Conservation (phyloP, 1,140 invertebrate species). For the Chironomus striatipennis region DNA sequence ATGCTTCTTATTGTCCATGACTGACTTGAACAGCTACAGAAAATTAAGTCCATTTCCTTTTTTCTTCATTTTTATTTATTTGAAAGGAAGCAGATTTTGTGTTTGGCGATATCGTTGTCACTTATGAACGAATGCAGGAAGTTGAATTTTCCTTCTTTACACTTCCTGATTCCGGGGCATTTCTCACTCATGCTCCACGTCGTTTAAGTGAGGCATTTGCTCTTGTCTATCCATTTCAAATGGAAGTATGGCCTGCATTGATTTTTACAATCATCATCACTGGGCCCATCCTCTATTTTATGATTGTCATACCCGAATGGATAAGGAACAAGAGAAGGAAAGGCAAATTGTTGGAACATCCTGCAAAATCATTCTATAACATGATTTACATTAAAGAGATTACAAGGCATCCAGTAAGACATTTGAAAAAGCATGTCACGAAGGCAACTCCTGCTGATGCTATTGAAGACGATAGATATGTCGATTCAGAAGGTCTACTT, state of each 20-base stretch:
- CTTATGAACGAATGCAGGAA: slow-evolving; percentile 53
- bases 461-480: too few relatives aligned
- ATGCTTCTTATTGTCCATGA: neutral
- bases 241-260: slow-evolving; percentile 52
- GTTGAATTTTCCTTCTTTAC: slow-evolving; percentile 64
- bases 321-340: slow-evolving; percentile 33
- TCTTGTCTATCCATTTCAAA: slow-evolving; percentile 56
- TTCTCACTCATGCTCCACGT: slow-evolving; percentile 58
- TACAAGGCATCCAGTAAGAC: slow-evolving; percentile 27
- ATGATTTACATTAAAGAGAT: slow-evolving; percentile 36
- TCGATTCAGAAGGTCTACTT: slow-evolving; percentile 37
- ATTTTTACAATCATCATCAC: slow-evolving; percentile 44
- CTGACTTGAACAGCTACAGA: neutral
- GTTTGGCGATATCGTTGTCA: slow-evolving; percentile 58
- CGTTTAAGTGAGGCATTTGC: slow-evolving; percentile 59
- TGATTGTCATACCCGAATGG: slow-evolving; percentile 43
- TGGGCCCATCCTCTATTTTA: slow-evolving; percentile 44
- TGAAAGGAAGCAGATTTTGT: slow-evolving; percentile 58
- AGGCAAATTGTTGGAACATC: too few relatives aligned
- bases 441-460: slow-evolving; percentile 27
- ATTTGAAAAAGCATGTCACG: neutral
- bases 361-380: slow-evolving; percentile 26
- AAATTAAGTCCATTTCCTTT: neutral
- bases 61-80: neutral
- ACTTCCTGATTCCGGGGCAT: slow-evolving; percentile 59